Evolutionary conservation across 2,113 vertebrate species (phyloP).

Genomic region (Passer montanus): DNA sequence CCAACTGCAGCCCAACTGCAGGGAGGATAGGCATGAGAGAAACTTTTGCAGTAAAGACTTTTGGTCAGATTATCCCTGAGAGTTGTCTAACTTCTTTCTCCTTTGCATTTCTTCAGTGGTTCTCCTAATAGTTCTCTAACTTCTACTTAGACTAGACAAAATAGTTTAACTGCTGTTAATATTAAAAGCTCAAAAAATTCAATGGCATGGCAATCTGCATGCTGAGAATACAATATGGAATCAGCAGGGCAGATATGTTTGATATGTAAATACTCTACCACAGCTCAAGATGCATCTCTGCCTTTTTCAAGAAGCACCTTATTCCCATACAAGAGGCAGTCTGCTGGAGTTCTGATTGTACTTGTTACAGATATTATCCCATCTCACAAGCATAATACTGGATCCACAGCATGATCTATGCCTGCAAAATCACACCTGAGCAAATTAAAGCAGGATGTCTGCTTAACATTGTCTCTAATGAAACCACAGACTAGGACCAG

Average conservation of each 20-base stretch:
- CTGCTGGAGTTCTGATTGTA: not conserved
- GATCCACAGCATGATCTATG: not conserved
- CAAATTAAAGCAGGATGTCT: not conserved
- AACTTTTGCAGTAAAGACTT: not conserved
- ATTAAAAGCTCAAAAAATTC: not conserved
- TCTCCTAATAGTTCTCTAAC: not conserved
- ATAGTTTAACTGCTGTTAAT: not conserved
- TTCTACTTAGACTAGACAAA: not conserved
- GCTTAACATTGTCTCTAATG: not conserved
- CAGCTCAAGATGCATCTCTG: not conserved
- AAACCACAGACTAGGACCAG: not conserved
- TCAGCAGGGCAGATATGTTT: not conserved
- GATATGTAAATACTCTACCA: not conserved
- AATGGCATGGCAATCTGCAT: not conserved
- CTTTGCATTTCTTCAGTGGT: not conserved
- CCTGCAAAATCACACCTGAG: not conserved
- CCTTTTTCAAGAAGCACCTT: not conserved
- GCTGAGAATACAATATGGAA: not conserved
- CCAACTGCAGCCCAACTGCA: not conserved
- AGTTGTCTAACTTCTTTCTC: not conserved
- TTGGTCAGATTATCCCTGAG: not conserved
- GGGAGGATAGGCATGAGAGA: not conserved
- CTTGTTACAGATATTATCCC: not conserved
- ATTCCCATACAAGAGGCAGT: not conserved
- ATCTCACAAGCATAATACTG: rapidly evolving